Base-by-base conservation (phyloP, 2,797 vertebrate species). In the Muraenolepis orangiensis region DNA sequence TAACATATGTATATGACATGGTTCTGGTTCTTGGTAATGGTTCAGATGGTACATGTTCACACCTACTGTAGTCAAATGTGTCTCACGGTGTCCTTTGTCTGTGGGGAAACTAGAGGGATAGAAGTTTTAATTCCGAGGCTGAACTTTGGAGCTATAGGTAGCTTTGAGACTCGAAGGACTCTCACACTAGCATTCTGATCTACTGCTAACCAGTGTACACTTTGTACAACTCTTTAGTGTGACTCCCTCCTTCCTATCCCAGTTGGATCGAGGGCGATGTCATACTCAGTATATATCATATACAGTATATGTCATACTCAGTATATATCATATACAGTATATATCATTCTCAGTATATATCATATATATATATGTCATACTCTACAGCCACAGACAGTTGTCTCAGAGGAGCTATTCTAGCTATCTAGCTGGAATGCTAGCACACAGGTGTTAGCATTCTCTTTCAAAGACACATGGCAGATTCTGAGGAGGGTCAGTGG, bases 361-460 rank as follows among this genome's bases (percentile, higher is more conserved):
- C n/a, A n/a, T n/a, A n/a, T n/a, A n/a, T n/a, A n/a, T n/a, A n/a
- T 81, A 72, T 70, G 80, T 78, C 20, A 20, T 8, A 29, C 69
- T 7, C 79, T 74, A 46, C 78, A 73, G 67, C 72, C 71, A 66
- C 78, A 78, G 82, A 32, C 90, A 92, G 90, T 90, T 91, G 91
- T 20, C 46, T 69, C 66, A 66, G 75, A 29, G 42, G 40, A 87
- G 82, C 78, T 90, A 90, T 90, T 83, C 78, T 69, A 74, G 79
- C 29, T 7, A 89, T 90, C 74, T 14, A 66, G 70, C 72, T 32
- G 38, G 46, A 51, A 51, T 51, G 46, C 20, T 51, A 51, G 40
- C 73, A 86, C 90, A 86, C 89, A 89, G 85, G 77, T 90, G 89
- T 82, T 61, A 80, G 80, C 84, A 86, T 85, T 90, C 89, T 78